Percentiles rank a stretch among this genome's conserved stretches.
Conservation (phyloP, 2,888 invertebrate genomes). For the Amphipoea lucens region DNA sequence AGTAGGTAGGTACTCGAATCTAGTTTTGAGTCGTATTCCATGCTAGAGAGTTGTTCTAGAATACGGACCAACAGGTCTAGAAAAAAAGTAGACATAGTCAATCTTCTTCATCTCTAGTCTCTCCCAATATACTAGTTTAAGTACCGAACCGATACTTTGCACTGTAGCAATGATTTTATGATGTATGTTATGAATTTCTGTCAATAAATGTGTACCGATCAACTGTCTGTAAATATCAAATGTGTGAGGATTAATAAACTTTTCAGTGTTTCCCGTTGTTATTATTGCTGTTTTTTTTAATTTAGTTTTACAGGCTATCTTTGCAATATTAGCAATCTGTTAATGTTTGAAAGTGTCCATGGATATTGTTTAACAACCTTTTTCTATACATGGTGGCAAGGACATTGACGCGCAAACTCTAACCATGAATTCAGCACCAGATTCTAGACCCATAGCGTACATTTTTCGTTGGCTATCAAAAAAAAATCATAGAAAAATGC, state of each 20-base stretch:
- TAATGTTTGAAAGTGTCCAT: not conserved
- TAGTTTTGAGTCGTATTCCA: not conserved
- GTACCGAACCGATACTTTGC: not conserved
- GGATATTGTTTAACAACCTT: not conserved
- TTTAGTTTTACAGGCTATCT: not conserved
- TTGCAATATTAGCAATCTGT: not conserved
- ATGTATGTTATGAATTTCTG: slow-evolving; percentile 18
- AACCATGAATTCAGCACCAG: too few species aligned
- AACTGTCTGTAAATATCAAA: slow-evolving; percentile 35
- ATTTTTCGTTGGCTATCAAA: too few species aligned
- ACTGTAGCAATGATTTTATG: slow-evolving; percentile 12
- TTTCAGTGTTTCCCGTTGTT: slow-evolving; percentile 8
- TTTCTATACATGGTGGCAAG: not conserved
- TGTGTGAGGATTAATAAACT: slow-evolving; percentile 38
- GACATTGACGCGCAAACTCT: too few species aligned
- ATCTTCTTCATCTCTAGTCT: slow-evolving; percentile 36
- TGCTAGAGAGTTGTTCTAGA: not conserved
- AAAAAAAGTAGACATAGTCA: not conserved
- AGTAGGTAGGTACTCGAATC: not conserved
- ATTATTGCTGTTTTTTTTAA: not conserved
- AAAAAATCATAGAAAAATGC: too few species aligned
- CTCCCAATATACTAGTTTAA: not conserved
- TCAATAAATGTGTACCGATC: slow-evolving; percentile 29
- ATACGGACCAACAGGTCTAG: not conserved
- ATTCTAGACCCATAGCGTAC: too few species aligned